phyloP scores from a whole-genome alignment of 2,888 invertebrate genomes.

The Norana najaformis region DNA sequence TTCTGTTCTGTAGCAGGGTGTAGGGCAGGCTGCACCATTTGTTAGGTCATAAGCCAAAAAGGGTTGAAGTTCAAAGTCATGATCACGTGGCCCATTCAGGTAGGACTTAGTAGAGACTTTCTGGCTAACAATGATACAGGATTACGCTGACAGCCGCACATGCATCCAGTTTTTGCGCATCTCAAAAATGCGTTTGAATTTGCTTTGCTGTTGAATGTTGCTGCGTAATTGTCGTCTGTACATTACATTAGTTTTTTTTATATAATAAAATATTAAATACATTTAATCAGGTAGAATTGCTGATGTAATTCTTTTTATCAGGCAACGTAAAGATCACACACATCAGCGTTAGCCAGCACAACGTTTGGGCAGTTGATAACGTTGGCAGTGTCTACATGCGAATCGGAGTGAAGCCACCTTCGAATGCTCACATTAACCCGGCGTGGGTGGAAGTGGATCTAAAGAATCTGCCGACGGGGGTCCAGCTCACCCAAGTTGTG shows the following conservation, averaged over 20 bases:
- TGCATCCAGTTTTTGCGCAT: no score
- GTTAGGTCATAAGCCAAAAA: background rate
- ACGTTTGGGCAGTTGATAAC: slow-evolving; percentile 66
- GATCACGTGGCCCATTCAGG: background rate
- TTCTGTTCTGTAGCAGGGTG: no score
- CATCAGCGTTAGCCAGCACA: slow-evolving; percentile 63
- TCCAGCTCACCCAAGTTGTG: slow-evolving; percentile 55
- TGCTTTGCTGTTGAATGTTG: no score
- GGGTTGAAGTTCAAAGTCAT: background rate
- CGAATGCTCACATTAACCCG: slow-evolving; percentile 61
- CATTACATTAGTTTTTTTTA: no score
- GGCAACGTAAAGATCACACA: slow-evolving; percentile 60
- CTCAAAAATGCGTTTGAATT: no score
- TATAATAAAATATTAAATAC: no score
- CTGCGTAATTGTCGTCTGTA: no score
- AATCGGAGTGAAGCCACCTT: slow-evolving; percentile 63
- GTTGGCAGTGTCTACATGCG: slow-evolving; percentile 64
- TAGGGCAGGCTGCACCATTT: background rate
- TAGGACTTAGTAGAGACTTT: background rate
- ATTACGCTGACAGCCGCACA: no score
- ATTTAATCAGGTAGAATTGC: no score
- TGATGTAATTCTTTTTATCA: slow-evolving; percentile 44
- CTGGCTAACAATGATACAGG: no score
- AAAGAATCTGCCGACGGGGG: slow-evolving; percentile 48
- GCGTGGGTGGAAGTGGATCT: slow-evolving; percentile 65